Percentiles rank a stretch among this genome's conserved stretches.
These are phyloP conservation scores for Epinephelus fuscoguttatus DNA, from an alignment of 2,113 vertebrate genomes.

Conservation along the genomic window DNA sequence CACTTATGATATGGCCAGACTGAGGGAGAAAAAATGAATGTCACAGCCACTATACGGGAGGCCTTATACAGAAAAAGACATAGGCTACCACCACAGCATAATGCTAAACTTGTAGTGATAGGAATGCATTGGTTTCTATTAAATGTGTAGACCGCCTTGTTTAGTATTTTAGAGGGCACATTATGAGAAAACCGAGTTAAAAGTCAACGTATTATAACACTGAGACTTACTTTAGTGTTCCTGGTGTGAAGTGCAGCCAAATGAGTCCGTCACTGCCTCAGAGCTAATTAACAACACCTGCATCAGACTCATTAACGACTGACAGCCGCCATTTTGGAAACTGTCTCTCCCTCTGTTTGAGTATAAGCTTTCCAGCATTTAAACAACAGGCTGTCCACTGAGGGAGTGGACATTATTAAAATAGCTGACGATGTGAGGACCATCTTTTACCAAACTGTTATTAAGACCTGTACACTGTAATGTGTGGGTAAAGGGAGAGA, in stretches of 20 bases:
- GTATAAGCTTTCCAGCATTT: neutral
- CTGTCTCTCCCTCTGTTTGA: no score
- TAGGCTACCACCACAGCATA: no score
- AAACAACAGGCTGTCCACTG: neutral
- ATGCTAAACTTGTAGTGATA: neutral
- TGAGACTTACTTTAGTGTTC: slow-evolving; percentile 33
- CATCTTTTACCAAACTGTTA: neutral
- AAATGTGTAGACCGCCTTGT: neutral
- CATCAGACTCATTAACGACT: neutral
- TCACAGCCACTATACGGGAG: neutral
- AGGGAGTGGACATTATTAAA: neutral
- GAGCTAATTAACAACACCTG: slow-evolving; percentile 45
- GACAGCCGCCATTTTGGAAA: neutral
- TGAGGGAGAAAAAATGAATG: neutral
- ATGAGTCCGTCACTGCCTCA: neutral
- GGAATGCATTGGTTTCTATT: neutral
- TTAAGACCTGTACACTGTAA: neutral
- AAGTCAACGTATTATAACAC: neutral
- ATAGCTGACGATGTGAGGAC: neutral
- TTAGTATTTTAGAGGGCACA: neutral
- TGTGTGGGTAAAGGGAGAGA: neutral
- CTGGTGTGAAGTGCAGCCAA: neutral
- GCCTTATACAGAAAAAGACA: no score
- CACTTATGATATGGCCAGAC: neutral
- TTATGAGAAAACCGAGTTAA: no score